Base-by-base conservation (phyloP, 2,113 vertebrate species). In the Clinocottus analis region DNA sequence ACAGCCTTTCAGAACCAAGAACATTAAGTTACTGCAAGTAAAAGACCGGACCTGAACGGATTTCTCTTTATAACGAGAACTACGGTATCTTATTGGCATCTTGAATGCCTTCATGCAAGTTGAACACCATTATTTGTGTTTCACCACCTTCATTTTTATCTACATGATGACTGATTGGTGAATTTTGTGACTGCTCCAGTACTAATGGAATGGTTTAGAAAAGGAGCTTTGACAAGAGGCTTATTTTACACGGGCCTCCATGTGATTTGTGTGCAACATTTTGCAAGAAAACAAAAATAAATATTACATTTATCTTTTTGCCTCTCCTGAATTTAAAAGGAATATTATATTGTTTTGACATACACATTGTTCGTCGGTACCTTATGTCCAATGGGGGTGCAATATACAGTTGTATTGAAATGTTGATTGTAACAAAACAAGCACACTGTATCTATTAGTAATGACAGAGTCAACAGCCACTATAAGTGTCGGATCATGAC, bases 221-320 rank as follows among this genome's bases (percentile, higher is more conserved):
- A 85, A 78, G 69, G 79, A 79, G 72, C 33, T 80, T 78, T 56
- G 53, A 80, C 51, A 17, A 25, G 71, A 80, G 58, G 76, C 47
- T 51, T 31, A 9, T 37, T 45, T 80, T 64, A 19, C n/a, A 59
- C 3, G 14, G 59, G 67, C 80, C 56, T 73, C 47, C 7, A 23
- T 64, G 67, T 75, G 80, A 84, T 68, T n/a, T 68, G 65, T 90
- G 91, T 92, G 90, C 90, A 92, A 92, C 81, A 90, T 79, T 89
- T 87, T 83, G 90, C 85, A 85, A 83, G 63, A 85, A 88, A 79
- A 83, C 75, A 85, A 86, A 83, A 83, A 91, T 83, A 89, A 91
- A 92, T 86, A 89, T 14, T 45, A 85, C 58, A 75, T 65, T 67
- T 70, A 59, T 83, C 39, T 75, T 82, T 89, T 76, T 79, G 43